A percentile compares a stretch with the other conserved stretches of the same genome.
Evolutionary conservation across 2,113 vertebrate genomes (phyloP).

Genomic region (Crotalus helleri): DNA sequence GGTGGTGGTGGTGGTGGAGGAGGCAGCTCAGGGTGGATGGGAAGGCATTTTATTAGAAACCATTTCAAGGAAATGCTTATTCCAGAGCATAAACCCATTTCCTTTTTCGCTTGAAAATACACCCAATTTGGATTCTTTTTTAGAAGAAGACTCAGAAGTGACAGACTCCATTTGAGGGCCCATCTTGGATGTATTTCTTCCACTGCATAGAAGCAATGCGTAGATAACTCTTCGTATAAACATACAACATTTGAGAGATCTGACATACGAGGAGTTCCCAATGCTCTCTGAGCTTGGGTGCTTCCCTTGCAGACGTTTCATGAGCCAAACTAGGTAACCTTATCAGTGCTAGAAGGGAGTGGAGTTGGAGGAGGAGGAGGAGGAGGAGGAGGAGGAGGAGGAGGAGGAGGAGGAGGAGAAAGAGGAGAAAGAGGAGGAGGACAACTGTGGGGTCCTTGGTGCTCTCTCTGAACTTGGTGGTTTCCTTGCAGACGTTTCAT

Average conservation of each 20-base stretch:
- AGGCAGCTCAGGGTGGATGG: background rate
- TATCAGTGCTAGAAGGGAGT: no score
- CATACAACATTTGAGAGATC: background rate
- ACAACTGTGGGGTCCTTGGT: no score
- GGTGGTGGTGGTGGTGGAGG: background rate
- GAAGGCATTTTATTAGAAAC: background rate
- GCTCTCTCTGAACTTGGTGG: no score
- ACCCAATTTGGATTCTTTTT: background rate
- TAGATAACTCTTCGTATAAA: background rate
- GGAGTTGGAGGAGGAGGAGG: no score
- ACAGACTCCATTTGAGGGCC: background rate
- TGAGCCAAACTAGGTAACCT: background rate
- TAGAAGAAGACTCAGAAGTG: background rate
- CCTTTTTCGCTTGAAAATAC: constrained; percentile 5
- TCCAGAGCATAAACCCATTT: background rate
- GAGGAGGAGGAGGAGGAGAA: no score
- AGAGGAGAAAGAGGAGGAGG: no score
- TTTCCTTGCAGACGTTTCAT: constrained; percentile 60
- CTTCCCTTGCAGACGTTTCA: constrained; percentile 58
- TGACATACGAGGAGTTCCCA: no score
- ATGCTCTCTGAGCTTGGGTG: background rate
- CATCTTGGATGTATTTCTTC: background rate
- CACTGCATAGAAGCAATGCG: background rate
- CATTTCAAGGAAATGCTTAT: background rate
- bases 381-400: no score